These are phyloP conservation scores for Nezara viridula DNA, from an alignment of 2,888 invertebrate species.

Conservation along the genomic window DNA sequence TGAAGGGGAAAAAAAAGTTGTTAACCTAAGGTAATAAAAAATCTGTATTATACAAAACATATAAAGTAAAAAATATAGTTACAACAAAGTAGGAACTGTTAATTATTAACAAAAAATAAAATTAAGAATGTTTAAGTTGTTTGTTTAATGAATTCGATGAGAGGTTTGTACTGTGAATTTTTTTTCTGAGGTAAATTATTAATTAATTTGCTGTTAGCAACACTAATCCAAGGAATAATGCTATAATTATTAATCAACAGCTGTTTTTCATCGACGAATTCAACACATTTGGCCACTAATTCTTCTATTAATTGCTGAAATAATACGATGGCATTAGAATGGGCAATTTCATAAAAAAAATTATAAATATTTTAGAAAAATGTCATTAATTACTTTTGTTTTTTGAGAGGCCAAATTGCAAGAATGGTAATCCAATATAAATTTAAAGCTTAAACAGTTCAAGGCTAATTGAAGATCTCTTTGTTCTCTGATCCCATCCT, in stretches of 20 bases:
- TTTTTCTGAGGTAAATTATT: conserved; percentile 42
- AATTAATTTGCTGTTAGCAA: conserved; percentile 29
- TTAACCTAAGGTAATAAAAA: not conserved
- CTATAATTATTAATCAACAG: conserved; percentile 77
- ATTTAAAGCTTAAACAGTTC: conserved; percentile 82
- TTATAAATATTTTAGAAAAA: not conserved
- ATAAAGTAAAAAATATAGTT: not conserved
- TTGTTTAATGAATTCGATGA: conserved; percentile 38
- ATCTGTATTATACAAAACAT: conserved; percentile 6
- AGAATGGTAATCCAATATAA: conserved; percentile 79
- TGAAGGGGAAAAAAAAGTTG: not conserved
- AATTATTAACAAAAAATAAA: not conserved
- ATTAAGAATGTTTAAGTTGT: not conserved
- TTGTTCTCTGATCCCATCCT: conserved; percentile 82
- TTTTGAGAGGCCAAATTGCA: conserved; percentile 76
- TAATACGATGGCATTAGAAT: not conserved
- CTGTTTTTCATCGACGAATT: conserved; percentile 52
- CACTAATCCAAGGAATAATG: conserved; percentile 78
- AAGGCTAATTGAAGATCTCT: conserved; percentile 82
- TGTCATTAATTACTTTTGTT: conserved; percentile 71
- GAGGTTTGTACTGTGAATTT: conserved; percentile 47
- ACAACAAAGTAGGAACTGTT: not conserved
- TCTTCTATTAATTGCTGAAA: conserved; percentile 75
- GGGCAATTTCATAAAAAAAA: not conserved
- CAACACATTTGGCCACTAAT: conserved; percentile 60